Conservation (phyloP, 2,888 invertebrate species). For the Chrysomela aeneicollis region DNA sequence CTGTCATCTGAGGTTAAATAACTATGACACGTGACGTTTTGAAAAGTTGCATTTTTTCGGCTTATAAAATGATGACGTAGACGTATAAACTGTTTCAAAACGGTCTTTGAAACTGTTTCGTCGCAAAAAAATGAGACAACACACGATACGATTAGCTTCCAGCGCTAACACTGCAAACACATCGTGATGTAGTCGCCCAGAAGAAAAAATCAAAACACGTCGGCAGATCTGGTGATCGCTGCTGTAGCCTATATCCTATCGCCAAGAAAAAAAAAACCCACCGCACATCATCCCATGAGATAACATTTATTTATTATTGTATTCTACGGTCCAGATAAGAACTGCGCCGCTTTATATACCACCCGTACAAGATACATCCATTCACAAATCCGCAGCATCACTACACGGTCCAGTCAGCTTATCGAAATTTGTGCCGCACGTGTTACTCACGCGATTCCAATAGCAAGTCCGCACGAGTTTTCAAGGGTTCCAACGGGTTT, state of each 20-base stretch:
- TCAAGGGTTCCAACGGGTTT: too few species aligned
- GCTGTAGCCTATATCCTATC: not conserved
- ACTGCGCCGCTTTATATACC: not conserved
- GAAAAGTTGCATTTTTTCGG: too few species aligned
- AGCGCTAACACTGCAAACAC: too few species aligned
- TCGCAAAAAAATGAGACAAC: too few species aligned
- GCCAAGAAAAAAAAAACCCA: not conserved
- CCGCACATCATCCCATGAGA: not conserved
- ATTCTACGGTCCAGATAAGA: not conserved
- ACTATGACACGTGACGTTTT: too few species aligned
- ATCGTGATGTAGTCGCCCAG: not conserved
- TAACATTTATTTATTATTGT: not conserved
- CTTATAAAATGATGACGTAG: too few species aligned
- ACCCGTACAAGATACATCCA: slow-evolving; percentile 4
- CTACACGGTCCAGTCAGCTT: not conserved
- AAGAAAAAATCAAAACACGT: not conserved
- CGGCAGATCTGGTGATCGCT: not conserved
- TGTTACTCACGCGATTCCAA: not conserved
- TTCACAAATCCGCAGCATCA: slow-evolving; percentile 1
- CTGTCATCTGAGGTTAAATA: too few species aligned
- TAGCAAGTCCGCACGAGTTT: not conserved
- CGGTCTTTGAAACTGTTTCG: too few species aligned
- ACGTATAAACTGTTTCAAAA: too few species aligned
- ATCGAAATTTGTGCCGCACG: not conserved
- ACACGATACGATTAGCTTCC: too few species aligned